Percentiles rank a stretch among this genome's conserved stretches.
Evolutionary conservation across 2,797 vertebrate genomes (phyloP).

Genomic region (Lithobates pipiens): DNA sequence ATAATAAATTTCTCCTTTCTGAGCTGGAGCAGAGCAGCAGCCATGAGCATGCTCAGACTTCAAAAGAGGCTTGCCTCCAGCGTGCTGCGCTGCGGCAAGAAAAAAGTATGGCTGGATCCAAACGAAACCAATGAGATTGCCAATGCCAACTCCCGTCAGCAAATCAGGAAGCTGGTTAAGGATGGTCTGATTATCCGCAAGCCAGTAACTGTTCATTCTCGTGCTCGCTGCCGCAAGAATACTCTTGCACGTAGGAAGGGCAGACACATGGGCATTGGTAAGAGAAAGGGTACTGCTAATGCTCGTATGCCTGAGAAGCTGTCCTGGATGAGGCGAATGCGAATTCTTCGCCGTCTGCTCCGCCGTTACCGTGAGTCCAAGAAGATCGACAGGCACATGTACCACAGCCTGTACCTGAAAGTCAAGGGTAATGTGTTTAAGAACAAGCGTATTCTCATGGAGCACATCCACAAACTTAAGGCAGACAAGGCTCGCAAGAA

Average conservation of each 20-base stretch:
- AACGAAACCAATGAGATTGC: constrained; percentile 90
- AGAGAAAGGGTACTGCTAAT: constrained; percentile 96
- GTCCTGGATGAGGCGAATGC: constrained; percentile 97
- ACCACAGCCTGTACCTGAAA: constrained; percentile 94
- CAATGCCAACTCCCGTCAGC: constrained; percentile 86
- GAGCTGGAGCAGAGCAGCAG: constrained; percentile 76
- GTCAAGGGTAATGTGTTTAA: constrained; percentile 98
- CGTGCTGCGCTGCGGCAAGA: constrained; percentile 95
- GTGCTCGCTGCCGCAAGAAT: constrained; percentile 96
- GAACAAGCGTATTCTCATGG: constrained; percentile 97
- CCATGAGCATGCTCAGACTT: constrained; percentile 97
- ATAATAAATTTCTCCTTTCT: no score
- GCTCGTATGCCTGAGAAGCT: constrained; percentile 97
- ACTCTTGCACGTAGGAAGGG: constrained; percentile 94
- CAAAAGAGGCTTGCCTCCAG: constrained; percentile 98
- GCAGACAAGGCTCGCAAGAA: constrained; percentile 98
- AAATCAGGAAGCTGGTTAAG: constrained; percentile 96
- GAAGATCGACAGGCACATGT: constrained; percentile 99
- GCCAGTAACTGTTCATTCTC: constrained; percentile 95
- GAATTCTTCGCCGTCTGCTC: constrained; percentile 92
- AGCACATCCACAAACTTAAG: constrained; percentile 99
- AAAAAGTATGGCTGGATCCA: constrained; percentile 98
- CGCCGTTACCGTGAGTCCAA: constrained; percentile 95
- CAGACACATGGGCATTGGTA: constrained; percentile 94
- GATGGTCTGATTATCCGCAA: constrained; percentile 98